A percentile compares a stretch with the other conserved stretches of the same genome.
phyloP scores from a whole-genome alignment of 2,888 invertebrate species.

The Apotomis betuletana region DNA sequence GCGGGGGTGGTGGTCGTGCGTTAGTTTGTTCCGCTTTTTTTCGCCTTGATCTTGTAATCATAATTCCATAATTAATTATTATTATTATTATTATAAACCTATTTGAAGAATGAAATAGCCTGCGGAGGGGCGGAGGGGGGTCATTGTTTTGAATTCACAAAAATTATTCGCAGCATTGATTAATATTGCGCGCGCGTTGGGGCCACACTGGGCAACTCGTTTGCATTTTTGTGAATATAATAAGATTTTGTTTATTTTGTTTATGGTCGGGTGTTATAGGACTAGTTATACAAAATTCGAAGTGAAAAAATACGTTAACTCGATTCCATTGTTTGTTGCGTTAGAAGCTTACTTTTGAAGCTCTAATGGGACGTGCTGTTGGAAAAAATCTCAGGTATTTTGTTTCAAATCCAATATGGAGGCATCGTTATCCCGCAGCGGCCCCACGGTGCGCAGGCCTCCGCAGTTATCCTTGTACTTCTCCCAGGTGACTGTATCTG shows the following conservation, averaged over 20 bases:
- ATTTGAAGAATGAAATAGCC: conserved; percentile 16
- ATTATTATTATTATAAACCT: conserved; percentile 18
- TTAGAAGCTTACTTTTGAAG: too few relatives aligned
- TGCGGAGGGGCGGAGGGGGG: background rate
- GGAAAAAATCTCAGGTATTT: too few relatives aligned
- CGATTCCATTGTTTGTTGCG: background rate
- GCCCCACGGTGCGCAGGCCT: background rate
- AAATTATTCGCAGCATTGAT: conserved; percentile 31
- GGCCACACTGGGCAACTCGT: background rate
- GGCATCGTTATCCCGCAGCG: background rate
- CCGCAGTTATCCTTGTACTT: background rate
- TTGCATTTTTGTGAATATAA: background rate
- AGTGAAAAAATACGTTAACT: too few relatives aligned
- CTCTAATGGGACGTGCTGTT: too few relatives aligned
- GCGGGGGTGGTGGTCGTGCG: too few relatives aligned
- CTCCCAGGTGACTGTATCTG: conserved; percentile 6
- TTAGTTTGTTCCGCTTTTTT: too few relatives aligned
- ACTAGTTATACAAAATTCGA: too few relatives aligned
- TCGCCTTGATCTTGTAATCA: too few relatives aligned
- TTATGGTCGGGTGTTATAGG: too few relatives aligned
- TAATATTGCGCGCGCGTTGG: conserved; percentile 24
- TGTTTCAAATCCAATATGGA: background rate
- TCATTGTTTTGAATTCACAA: conserved; percentile 32
- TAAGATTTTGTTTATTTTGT: background rate
- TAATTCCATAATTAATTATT: too few relatives aligned